Base-by-base conservation (phyloP, 2,113 vertebrate genomes). In the Echinops telfairi region DNA sequence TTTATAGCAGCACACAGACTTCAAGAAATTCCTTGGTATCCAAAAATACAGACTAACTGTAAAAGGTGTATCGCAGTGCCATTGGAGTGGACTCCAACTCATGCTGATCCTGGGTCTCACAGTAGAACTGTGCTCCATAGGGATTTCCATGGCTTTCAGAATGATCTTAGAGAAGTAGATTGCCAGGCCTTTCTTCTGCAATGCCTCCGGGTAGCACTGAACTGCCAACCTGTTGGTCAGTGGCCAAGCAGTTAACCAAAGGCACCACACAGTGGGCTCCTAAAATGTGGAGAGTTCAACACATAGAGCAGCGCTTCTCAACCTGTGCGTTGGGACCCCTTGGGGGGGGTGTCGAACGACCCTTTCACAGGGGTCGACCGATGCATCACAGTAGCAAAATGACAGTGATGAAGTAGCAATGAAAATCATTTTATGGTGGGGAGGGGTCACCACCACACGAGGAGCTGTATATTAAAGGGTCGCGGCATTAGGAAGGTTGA, bases 1-100 rank as follows among this genome's bases (percentile, higher is more conserved):
- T 94, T 58, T 80, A 43, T 43, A 68, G 25, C 19, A 76, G 47
- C 17, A 82, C 58, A 89, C 31, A 68, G 40, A 95, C 86, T 77
- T 82, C 36, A 22, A 57, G 43, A 92, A 70, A 47, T 31, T 58
- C 17, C 14, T 89, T 94, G 83, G 25, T 78, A 17, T 47, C 12
- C 23, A 78, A 78, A 78, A 22, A 78, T 15, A 47, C 15, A 78
- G 76, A 14, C 25, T 23, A 78, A 47, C 47, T 78, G 14, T 29
- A 82, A 33, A 94, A 66, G 43, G 19, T 43, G 6, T 47, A 47
- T 86, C 11, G 16, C 70, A 33, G 70, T 71, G n/a, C 31, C 70
- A 16, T 19, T 36, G 11, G 33, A 71, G n/a, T 71, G 16, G 10
- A 36, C 70, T 36, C 70, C 22, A 23, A 71, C 70, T 33, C 6